These are phyloP conservation scores for Unio pictorum DNA, from an alignment of 2,888 invertebrate genomes.

Conservation along the genomic window DNA sequence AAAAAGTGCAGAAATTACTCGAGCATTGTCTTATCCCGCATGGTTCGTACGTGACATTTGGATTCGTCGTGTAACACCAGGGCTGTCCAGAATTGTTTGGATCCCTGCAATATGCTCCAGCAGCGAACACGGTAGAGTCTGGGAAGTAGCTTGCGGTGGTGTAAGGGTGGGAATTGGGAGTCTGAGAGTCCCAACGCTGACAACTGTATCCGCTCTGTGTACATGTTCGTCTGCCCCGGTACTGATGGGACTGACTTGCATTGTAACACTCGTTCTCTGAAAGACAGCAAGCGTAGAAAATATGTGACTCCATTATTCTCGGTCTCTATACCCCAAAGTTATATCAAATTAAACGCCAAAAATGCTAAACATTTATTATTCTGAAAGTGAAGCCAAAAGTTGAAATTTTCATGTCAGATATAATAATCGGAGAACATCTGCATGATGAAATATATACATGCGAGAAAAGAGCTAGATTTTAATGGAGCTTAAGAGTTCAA, in stretches of 20 bases:
- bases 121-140: constrained; percentile 4
- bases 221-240: constrained; percentile 15
- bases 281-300: neutral
- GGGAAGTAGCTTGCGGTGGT: constrained; percentile 6
- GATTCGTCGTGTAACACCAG: constrained; percentile 17
- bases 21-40: constrained; percentile 20
- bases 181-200: constrained; percentile 25
- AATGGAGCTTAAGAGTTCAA: too few species aligned
- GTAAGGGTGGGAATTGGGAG: constrained; percentile 13
- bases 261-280: constrained; percentile 22
- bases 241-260: constrained; percentile 7
- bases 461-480: too few species aligned
- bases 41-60: constrained; percentile 5
- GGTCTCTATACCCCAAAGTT: too few species aligned
- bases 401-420: too few species aligned
- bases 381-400: too few species aligned
- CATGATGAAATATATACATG: too few species aligned
- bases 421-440: too few species aligned
- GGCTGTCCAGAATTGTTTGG: constrained; percentile 12
- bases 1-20: constrained; percentile 4
- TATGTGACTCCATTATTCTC: too few species aligned
- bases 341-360: too few species aligned
- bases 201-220: constrained; percentile 14
- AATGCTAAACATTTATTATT: too few species aligned
- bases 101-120: constrained; percentile 18